These are phyloP conservation scores for Todiramphus saurophagus DNA, from an alignment of 2,113 vertebrate species.

Conservation along the genomic window DNA sequence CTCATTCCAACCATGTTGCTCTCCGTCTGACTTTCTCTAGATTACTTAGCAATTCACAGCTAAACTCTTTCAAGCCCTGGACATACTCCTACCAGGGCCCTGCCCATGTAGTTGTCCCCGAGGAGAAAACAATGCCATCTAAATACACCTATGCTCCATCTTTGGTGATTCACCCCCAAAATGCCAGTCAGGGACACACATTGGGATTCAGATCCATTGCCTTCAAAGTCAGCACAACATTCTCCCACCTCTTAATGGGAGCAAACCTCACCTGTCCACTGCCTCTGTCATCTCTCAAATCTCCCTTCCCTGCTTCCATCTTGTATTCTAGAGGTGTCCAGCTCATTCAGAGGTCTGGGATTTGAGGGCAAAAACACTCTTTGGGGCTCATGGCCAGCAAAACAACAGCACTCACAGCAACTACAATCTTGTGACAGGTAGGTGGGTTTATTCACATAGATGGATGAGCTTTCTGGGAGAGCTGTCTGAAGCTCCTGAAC, in stretches of 20 bases:
- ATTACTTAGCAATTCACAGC: neutral
- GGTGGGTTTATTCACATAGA: neutral
- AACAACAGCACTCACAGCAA: neutral
- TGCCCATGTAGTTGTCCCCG: neutral
- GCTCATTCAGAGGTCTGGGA: neutral
- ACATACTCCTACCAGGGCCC: neutral
- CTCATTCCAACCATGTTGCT: neutral
- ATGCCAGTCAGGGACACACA: neutral
- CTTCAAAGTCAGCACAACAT: neutral
- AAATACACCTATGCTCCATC: neutral
- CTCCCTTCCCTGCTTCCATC: neutral
- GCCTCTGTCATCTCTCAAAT: neutral
- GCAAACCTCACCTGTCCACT: fast-evolving
- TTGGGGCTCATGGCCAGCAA: neutral
- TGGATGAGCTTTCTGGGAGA: neutral
- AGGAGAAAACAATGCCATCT: neutral
- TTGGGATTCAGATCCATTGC: neutral
- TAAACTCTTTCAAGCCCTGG: neutral
- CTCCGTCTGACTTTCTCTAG: neutral
- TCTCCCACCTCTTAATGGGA: neutral
- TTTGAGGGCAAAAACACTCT: neutral
- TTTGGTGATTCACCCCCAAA: neutral
- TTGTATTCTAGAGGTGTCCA: neutral
- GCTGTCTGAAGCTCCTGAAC: neutral
- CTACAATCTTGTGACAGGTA: neutral